Evolutionary conservation across 2,888 invertebrate species (phyloP).

Genomic region (Petrolisthes manimaculis): DNA sequence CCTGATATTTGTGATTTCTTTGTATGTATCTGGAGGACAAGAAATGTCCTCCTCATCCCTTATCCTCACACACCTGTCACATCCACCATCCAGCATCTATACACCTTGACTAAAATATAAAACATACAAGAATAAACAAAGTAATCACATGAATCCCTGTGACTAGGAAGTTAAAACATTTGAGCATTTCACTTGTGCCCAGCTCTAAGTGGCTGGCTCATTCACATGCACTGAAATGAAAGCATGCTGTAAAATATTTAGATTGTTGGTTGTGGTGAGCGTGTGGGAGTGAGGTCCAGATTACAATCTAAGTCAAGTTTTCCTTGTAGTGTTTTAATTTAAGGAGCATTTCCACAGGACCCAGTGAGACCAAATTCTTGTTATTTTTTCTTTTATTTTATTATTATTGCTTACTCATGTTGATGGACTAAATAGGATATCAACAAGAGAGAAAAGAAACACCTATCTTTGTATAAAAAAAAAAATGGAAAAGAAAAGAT

Average conservation of each 20-base stretch:
- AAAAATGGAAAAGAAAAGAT: not conserved
- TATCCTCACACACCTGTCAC: not conserved
- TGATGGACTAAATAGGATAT: slow-evolving; percentile 20
- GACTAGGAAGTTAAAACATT: too few relatives aligned
- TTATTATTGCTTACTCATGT: slow-evolving; percentile 12
- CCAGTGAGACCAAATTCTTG: slow-evolving; percentile 42
- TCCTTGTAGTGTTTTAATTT: slow-evolving; percentile 57
- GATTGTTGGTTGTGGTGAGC: not conserved
- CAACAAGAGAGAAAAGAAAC: slow-evolving; percentile 11
- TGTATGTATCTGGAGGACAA: slow-evolving; percentile 55
- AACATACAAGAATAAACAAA: too few relatives aligned
- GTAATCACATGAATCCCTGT: too few relatives aligned
- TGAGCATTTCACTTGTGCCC: too few relatives aligned
- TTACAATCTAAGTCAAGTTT: slow-evolving; percentile 63
- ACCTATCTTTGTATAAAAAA: not conserved
- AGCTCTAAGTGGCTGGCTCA: too few relatives aligned
- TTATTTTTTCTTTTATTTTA: slow-evolving; percentile 3
- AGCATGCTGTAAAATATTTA: too few relatives aligned
- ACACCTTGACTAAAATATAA: too few relatives aligned
- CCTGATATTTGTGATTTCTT: slow-evolving; percentile 62
- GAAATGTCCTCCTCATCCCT: slow-evolving; percentile 21
- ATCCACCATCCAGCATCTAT: not conserved
- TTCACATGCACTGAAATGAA: too few relatives aligned
- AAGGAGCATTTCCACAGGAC: slow-evolving; percentile 51
- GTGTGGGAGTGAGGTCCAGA: slow-evolving; percentile 32